phyloP scores from a whole-genome alignment of 2,797 vertebrate species.

The Cynodonichthys magdalenae region DNA sequence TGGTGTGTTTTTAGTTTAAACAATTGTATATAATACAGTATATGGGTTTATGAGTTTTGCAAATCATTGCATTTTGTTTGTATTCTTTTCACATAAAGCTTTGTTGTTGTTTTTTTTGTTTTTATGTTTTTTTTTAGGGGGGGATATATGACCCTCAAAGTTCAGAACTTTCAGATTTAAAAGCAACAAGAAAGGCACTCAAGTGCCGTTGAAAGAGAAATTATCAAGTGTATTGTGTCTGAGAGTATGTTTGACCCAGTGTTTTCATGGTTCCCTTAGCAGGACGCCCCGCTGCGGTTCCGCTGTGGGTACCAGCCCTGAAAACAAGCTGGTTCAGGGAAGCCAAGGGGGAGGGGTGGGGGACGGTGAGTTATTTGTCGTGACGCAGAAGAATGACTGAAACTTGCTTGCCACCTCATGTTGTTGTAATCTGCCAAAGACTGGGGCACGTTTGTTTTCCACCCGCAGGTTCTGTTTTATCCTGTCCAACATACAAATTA shows the following conservation, averaged over 20 bases:
- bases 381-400: conserved; percentile 54
- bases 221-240: too few relatives aligned
- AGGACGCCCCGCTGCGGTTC: conserved; percentile 80
- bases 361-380: conserved; percentile 78
- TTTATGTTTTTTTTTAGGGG: too few relatives aligned
- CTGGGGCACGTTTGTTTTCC: conserved; percentile 63
- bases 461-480: conserved; percentile 47
- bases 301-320: conserved; percentile 84
- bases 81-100: too few relatives aligned
- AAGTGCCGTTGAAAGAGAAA: background rate
- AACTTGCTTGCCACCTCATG: conserved; percentile 71
- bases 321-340: conserved; percentile 68
- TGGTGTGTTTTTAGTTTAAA: too few relatives aligned
- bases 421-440: conserved; percentile 34
- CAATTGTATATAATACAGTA: too few relatives aligned
- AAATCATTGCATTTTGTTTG: too few relatives aligned
- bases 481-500: background rate
- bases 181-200: conserved; percentile 18
- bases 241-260: conserved; percentile 57
- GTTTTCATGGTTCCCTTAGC: conserved; percentile 80
- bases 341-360: conserved; percentile 46
- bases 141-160: too few relatives aligned
- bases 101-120: too few relatives aligned
- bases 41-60: too few relatives aligned
- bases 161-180: too few relatives aligned